These are phyloP conservation scores for Lithobates sylvaticus DNA, from an alignment of 2,797 vertebrate genomes.

Conservation along the genomic window DNA sequence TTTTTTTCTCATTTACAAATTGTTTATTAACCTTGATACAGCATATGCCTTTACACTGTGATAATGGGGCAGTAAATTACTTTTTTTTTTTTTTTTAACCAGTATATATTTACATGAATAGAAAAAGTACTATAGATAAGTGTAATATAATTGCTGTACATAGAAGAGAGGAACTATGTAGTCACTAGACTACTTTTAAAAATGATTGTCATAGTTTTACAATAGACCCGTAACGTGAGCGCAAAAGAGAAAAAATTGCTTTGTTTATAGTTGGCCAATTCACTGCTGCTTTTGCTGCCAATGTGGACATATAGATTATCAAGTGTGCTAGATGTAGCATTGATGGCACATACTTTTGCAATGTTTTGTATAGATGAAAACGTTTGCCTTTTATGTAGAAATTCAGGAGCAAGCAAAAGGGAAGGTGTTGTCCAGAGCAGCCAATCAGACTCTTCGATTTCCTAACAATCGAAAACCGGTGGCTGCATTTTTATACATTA, in stretches of 20 bases:
- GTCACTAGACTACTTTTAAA: neutral
- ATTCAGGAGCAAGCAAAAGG: neutral
- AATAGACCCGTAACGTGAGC: neutral
- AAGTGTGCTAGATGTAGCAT: slow-evolving; percentile 59
- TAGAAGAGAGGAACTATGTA: neutral
- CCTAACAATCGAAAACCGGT: neutral
- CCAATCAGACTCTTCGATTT: neutral
- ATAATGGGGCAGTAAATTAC: slow-evolving; percentile 8
- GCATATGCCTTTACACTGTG: slow-evolving; percentile 44
- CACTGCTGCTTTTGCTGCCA: slow-evolving; percentile 73
- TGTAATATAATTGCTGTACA: neutral
- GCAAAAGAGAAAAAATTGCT: slow-evolving; percentile 8
- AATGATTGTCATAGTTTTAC: slow-evolving; percentile 8
- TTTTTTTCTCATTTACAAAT: no score
- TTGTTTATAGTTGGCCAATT: slow-evolving; percentile 17
- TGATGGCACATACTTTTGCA: slow-evolving; percentile 63
- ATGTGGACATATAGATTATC: slow-evolving; percentile 65
- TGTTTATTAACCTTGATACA: neutral
- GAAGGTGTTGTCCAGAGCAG: neutral
- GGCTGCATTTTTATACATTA: neutral
- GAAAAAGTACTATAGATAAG: neutral
- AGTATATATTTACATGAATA: neutral
- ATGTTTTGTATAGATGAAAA: slow-evolving; percentile 69
- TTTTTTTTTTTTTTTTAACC: neutral
- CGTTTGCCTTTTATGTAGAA: neutral